These are phyloP conservation scores for Halyomorpha halys DNA, from an alignment of 1,140 invertebrate genomes.

Conservation along the genomic window DNA sequence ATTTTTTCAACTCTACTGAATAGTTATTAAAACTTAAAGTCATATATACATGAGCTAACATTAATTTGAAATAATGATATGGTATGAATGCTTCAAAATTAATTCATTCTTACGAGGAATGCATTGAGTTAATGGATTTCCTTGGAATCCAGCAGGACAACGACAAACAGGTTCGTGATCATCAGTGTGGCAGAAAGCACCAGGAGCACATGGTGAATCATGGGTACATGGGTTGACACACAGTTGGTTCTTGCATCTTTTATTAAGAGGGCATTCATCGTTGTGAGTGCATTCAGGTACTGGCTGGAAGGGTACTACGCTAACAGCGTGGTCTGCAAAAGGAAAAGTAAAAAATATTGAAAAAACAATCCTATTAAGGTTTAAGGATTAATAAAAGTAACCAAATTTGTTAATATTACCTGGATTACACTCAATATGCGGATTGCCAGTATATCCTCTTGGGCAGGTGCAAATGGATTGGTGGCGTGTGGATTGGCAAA, in stretches of 20 bases:
- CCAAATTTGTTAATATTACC: constrained; percentile 36
- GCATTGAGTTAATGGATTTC: constrained; percentile 61
- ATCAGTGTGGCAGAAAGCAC: constrained; percentile 66
- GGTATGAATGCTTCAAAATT: neutral
- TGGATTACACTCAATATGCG: constrained; percentile 64
- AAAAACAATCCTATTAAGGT: no score
- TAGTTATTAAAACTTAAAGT: no score
- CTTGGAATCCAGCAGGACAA: constrained; percentile 64
- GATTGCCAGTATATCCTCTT: constrained; percentile 66
- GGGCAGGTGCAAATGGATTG: constrained; percentile 67
- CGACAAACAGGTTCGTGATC: constrained; percentile 63
- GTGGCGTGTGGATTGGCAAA: constrained; percentile 65
- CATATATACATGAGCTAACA: no score
- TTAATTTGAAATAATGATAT: no score
- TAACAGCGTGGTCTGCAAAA: no score
- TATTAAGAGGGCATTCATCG: constrained; percentile 61
- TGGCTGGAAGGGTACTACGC: constrained; percentile 36
- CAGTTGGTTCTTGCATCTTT: constrained; percentile 58
- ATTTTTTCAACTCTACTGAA: no score
- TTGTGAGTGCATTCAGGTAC: constrained; percentile 60
- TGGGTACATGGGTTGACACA: constrained; percentile 68
- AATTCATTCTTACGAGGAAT: constrained; percentile 54
- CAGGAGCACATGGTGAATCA: constrained; percentile 56
- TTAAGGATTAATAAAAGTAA: constrained; percentile 1
- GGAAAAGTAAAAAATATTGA: no score